These are phyloP conservation scores for Chloroclystis v-ata DNA, from an alignment of 2,888 invertebrate genomes.

Conservation along the genomic window DNA sequence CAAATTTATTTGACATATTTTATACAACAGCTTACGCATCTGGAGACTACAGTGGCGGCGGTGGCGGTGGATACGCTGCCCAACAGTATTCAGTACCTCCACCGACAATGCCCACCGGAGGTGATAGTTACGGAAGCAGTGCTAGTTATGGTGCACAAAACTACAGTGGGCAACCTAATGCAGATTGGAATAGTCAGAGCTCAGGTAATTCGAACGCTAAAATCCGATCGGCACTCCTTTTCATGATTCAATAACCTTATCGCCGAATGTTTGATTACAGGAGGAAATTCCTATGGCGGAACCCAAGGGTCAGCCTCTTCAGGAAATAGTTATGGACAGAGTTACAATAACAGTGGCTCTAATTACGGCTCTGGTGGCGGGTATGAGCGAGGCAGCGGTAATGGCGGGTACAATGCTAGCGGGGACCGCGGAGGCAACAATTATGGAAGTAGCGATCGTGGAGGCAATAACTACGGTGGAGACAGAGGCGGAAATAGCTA, in stretches of 20 bases:
- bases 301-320: constrained; percentile 37
- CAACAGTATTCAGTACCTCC: constrained; percentile 72
- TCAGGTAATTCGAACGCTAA: constrained; percentile 39
- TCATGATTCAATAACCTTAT: too few species aligned
- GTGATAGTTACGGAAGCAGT: constrained; percentile 58
- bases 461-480: constrained; percentile 53
- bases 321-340: constrained; percentile 58
- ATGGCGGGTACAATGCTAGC: constrained; percentile 37
- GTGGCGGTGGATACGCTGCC: constrained; percentile 58
- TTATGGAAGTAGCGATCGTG: constrained; percentile 38
- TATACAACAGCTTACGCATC: constrained; percentile 47
- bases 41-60: constrained; percentile 61
- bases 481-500: constrained; percentile 59
- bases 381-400: constrained; percentile 40
- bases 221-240: neutral
- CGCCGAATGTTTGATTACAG: constrained; percentile 26
- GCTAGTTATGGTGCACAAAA: constrained; percentile 48
- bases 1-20: too few species aligned
- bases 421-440: constrained; percentile 35
- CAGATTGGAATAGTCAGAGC: constrained; percentile 59
- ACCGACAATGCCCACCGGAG: constrained; percentile 57
- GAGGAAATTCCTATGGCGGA: constrained; percentile 51
- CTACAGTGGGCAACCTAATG: constrained; percentile 53
- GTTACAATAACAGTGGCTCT: constrained; percentile 42
- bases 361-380: constrained; percentile 49